Conservation (phyloP, 2,888 invertebrate species). For the Protonemura montana region DNA sequence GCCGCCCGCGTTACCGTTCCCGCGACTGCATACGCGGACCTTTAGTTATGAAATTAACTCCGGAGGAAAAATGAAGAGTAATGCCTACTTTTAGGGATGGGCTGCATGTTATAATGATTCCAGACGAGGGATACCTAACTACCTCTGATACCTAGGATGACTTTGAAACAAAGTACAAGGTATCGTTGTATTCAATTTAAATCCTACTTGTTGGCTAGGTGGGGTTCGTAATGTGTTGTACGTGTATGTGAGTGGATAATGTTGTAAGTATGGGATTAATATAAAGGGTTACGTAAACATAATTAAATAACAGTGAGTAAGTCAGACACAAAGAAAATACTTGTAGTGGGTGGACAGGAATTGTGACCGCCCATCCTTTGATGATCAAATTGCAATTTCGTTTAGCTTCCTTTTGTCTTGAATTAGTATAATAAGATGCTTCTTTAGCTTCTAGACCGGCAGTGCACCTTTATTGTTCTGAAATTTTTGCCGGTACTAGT, state of each 20-base stretch:
- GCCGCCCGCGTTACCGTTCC: not conserved
- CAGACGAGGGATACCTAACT: not conserved
- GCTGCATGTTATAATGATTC: not conserved
- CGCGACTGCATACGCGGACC: not conserved
- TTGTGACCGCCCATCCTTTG: constrained; percentile 5
- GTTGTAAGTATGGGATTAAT: constrained; percentile 22
- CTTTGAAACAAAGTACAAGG: constrained; percentile 2
- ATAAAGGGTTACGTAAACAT: constrained; percentile 23
- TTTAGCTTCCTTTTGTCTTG: not conserved
- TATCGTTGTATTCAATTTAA: constrained; percentile 31
- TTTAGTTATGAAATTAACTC: not conserved
- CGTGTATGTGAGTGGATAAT: not conserved
- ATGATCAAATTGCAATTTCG: constrained; percentile 7
- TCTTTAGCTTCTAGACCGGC: not conserved
- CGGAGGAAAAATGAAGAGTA: constrained; percentile 26
- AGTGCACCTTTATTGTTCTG: not conserved
- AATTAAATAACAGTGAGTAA: constrained; percentile 1
- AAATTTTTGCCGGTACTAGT: not conserved
- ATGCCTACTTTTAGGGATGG: constrained; percentile 27
- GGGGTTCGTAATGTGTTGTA: not conserved
- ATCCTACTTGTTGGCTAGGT: not conserved
- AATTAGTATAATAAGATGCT: constrained; percentile 7
- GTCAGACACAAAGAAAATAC: not conserved
- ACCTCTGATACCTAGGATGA: not conserved
- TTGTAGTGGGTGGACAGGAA: not conserved